These are phyloP conservation scores for Epicauta chinensis DNA, from an alignment of 1,140 invertebrate species.

Conservation along the genomic window DNA sequence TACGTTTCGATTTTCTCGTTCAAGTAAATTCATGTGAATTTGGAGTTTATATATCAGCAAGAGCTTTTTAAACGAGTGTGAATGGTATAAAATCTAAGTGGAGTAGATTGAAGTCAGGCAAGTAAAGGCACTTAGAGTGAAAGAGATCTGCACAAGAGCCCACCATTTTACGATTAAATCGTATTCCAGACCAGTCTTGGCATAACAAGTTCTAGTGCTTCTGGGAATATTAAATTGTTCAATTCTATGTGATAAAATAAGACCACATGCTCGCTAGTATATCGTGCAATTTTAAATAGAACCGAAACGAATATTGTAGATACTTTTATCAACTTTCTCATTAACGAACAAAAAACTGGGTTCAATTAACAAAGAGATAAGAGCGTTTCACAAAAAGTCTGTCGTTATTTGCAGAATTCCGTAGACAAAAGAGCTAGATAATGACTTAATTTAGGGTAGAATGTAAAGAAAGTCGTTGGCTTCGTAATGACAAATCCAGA, in stretches of 20 bases:
- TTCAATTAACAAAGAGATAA: neutral
- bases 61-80: conserved; percentile 12
- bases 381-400: no score
- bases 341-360: conserved; percentile 1
- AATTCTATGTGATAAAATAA: conserved; percentile 24
- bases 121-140: conserved; percentile 27
- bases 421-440: conserved; percentile 1
- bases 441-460: conserved; percentile 13
- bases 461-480: conserved; percentile 7
- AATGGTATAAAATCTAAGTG: conserved; percentile 22
- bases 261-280: neutral
- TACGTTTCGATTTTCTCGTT: no score
- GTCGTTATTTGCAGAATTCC: neutral
- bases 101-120: conserved; percentile 22
- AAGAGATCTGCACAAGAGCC: conserved; percentile 26
- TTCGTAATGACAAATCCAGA: conserved; percentile 6
- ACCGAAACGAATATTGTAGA: neutral
- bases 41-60: no score
- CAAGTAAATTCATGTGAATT: no score
- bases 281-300: neutral
- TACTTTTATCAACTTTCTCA: neutral
- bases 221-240: conserved; percentile 30
- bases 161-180: conserved; percentile 29
- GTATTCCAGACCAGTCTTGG: conserved; percentile 26
- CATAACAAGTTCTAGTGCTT: conserved; percentile 28